Conservation (phyloP, 2,113 vertebrate species). For the Apeltes quadracus region DNA sequence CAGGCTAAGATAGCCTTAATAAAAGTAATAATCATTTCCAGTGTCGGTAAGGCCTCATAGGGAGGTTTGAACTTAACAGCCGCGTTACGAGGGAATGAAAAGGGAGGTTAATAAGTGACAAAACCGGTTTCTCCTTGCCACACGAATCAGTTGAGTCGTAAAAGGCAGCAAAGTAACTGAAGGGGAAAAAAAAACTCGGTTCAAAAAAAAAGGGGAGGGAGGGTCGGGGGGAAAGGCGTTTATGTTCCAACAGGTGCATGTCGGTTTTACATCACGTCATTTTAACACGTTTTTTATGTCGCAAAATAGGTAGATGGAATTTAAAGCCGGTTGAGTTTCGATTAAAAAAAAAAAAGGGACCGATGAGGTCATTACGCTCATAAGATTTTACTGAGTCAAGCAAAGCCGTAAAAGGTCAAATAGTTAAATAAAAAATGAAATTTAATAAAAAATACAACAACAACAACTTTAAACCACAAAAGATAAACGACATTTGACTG, state of each 20-base stretch:
- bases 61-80: not conserved
- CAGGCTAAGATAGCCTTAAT: too few species aligned
- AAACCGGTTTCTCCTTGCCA: constrained; percentile 45
- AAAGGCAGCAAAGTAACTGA: not conserved
- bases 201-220: not conserved
- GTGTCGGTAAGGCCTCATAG: not conserved
- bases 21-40: not conserved
- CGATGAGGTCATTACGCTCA: too few species aligned
- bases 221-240: not conserved
- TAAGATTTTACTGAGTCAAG: too few species aligned
- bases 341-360: too few species aligned
- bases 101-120: constrained; percentile 51
- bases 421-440: not conserved
- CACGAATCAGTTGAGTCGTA: not conserved
- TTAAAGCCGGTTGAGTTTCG: not conserved
- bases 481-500: too few species aligned
- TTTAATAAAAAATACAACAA: too few species aligned
- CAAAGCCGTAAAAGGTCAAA: too few species aligned
- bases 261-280: not conserved
- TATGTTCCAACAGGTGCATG: constrained; percentile 23
- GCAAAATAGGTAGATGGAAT: not conserved
- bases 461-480: not conserved
- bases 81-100: not conserved
- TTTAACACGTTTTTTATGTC: not conserved
- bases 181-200: not conserved